A percentile compares a stretch with the other conserved stretches of the same genome.
Conservation (phyloP, 1,140 invertebrate genomes). For the Littorina saxatilis region DNA sequence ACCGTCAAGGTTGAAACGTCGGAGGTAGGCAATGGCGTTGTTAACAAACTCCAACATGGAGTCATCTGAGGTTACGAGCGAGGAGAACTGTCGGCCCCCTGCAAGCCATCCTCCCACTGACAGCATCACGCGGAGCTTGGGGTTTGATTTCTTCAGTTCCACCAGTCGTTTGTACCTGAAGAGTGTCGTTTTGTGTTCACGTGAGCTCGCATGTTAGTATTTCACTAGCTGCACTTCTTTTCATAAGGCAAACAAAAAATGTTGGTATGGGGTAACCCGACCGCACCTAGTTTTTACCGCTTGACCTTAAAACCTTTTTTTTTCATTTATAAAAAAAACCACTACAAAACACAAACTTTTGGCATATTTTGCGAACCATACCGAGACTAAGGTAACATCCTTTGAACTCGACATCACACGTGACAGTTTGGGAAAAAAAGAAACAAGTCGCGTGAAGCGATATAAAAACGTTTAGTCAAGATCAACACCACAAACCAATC, state of each 20-base stretch:
- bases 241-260: background rate
- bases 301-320: background rate
- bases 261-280: background rate
- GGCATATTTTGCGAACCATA: too few relatives aligned
- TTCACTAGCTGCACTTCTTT: background rate
- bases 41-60: constrained; percentile 56
- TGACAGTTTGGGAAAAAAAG: too few relatives aligned
- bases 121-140: constrained; percentile 85
- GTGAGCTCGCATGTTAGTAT: background rate
- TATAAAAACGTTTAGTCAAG: too few relatives aligned
- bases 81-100: constrained; percentile 83
- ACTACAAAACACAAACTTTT: too few relatives aligned
- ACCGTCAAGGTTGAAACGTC: constrained; percentile 95
- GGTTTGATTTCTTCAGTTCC: constrained; percentile 44
- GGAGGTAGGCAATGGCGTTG: constrained; percentile 86
- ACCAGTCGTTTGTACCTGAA: constrained; percentile 40
- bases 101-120: constrained; percentile 98
- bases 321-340: too few relatives aligned
- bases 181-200: background rate
- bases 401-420: too few relatives aligned
- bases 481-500: too few relatives aligned
- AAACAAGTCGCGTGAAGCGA: too few relatives aligned
- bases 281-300: background rate
- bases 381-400: too few relatives aligned
- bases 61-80: constrained; percentile 52